Evolutionary conservation across 2,888 invertebrate genomes (phyloP).

Genomic region (Nipponacmea schrenckii): DNA sequence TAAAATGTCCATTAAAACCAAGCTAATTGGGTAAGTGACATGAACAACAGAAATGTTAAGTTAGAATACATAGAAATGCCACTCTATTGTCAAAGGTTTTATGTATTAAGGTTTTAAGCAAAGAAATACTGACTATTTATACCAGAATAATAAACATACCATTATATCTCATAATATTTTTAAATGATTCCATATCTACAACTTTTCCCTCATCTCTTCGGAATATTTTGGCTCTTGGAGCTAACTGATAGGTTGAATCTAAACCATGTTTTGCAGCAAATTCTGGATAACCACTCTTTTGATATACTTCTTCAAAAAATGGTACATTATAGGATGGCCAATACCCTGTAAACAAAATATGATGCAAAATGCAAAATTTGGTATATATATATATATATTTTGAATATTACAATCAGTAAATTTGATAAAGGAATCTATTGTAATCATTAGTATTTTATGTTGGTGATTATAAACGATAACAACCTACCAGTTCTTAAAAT

Average conservation of each 20-base stretch:
- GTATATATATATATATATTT: too few species aligned
- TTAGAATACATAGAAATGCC: too few species aligned
- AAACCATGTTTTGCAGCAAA: constrained; percentile 53
- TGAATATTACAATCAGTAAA: too few species aligned
- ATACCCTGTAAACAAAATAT: constrained; percentile 48
- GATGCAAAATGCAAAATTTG: too few species aligned
- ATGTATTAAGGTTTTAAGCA: too few species aligned
- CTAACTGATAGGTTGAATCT: constrained; percentile 62
- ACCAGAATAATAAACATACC: constrained; percentile 41
- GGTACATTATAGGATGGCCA: constrained; percentile 68
- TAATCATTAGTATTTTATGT: too few species aligned
- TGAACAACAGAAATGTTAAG: too few species aligned
- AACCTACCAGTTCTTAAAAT: constrained; percentile 57
- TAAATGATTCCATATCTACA: constrained; percentile 53
- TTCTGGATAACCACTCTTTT: constrained; percentile 62
- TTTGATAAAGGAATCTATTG: too few species aligned
- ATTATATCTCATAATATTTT: constrained; percentile 64
- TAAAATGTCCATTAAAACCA: too few species aligned
- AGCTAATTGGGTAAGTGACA: too few species aligned
- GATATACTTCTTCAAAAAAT: constrained; percentile 63
- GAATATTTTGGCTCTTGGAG: constrained; percentile 67
- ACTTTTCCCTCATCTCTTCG: constrained; percentile 61
- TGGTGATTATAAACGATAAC: not conserved
- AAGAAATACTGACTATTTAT: too few species aligned
- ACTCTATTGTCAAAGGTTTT: too few species aligned